phyloP scores from a whole-genome alignment of 1,140 invertebrate genomes.

The Zeugodacus cucurbitae region DNA sequence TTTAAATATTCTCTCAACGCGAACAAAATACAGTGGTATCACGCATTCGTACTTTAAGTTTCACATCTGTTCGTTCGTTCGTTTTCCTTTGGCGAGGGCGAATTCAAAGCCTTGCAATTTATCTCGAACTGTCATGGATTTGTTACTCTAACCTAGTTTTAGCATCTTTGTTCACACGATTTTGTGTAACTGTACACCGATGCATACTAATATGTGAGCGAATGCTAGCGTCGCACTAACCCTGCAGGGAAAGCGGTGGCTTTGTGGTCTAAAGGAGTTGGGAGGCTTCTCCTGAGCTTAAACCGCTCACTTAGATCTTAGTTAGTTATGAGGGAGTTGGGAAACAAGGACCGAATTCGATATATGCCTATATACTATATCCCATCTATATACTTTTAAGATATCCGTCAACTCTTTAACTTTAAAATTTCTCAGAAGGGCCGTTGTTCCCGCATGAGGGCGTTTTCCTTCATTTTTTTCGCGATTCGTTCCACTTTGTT shows the following conservation, averaged over 20 bases:
- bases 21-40: neutral
- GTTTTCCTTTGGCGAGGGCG: neutral
- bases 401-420: neutral
- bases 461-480: constrained; percentile 13
- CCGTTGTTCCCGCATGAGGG: neutral
- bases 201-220: neutral
- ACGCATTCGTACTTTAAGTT: neutral
- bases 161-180: constrained; percentile 18
- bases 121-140: constrained; percentile 38
- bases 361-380: no score
- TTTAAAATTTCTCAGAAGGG: neutral
- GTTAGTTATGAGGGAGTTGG: no score
- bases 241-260: neutral
- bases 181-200: neutral
- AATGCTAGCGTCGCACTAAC: neutral
- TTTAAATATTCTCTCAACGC: no score
- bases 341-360: no score
- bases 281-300: no score
- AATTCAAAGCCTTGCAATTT: constrained; percentile 29
- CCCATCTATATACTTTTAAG: no score
- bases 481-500: neutral
- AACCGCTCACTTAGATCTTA: no score
- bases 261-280: no score
- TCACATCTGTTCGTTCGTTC: neutral
- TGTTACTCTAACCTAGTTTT: constrained; percentile 43